Percentiles rank a stretch among this genome's conserved stretches.
phyloP scores from a whole-genome alignment of 2,888 invertebrate genomes.

The Leptinotarsa tumamoca region DNA sequence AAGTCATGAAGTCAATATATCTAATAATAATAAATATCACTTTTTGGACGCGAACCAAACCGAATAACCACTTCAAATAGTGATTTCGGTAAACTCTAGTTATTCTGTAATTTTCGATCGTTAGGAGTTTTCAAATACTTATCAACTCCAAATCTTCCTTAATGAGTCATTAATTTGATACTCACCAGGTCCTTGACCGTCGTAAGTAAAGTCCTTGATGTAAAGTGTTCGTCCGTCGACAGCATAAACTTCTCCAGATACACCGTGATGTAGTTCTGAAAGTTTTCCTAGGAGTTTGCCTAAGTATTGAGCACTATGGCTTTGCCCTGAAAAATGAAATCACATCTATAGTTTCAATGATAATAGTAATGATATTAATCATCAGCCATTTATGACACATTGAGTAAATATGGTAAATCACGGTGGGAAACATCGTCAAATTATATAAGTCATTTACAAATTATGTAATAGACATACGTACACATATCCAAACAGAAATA shows the following conservation, averaged over 20 bases:
- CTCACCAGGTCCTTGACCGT: conserved; percentile 90
- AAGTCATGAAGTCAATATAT: no score
- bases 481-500: no score
- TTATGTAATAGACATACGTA: no score
- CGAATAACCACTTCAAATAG: no score
- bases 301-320: conserved; percentile 71
- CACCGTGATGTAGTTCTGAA: conserved; percentile 84
- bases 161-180: conserved; percentile 9
- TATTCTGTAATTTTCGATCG: no score
- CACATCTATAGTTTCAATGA: neutral
- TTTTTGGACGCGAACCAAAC: no score
- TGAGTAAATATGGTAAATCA: neutral
- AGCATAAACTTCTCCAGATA: conserved; percentile 87
- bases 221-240: conserved; percentile 89
- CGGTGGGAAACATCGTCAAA: no score
- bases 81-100: no score
- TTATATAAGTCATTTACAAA: no score
- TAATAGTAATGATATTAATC: neutral
- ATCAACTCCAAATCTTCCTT: no score
- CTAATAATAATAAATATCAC: no score
- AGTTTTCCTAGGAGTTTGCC: conserved; percentile 84
- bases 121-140: no score
- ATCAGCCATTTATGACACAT: neutral
- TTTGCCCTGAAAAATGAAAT: conserved; percentile 43
- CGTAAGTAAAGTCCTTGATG: conserved; percentile 89